These are phyloP conservation scores for Lucilia sericata DNA, from an alignment of 1,140 invertebrate species.

Conservation along the genomic window DNA sequence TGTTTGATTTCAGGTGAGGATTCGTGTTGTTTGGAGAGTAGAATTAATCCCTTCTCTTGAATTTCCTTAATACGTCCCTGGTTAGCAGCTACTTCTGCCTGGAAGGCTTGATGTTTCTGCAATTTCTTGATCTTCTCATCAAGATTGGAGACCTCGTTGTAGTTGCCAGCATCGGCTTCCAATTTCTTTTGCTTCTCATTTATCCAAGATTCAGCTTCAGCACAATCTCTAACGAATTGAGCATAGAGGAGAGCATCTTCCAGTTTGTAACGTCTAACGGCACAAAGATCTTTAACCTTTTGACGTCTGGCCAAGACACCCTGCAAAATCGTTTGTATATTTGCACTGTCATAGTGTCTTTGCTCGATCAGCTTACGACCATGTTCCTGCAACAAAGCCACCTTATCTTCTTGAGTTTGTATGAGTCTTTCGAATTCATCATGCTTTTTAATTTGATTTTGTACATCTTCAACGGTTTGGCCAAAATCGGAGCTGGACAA, in stretches of 20 bases:
- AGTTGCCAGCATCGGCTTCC: conserved; percentile 76
- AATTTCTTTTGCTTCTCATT: conserved; percentile 92
- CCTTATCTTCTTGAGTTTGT: conserved; percentile 86
- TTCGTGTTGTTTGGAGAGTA: conserved; percentile 76
- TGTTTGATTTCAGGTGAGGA: conserved; percentile 81
- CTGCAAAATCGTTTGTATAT: conserved; percentile 80
- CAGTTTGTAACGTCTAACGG: conserved; percentile 74
- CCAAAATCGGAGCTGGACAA: conserved; percentile 73
- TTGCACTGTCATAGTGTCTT: conserved; percentile 93
- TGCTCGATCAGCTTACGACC: conserved; percentile 89
- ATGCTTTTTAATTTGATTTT: conserved; percentile 88
- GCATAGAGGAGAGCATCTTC: conserved; percentile 87
- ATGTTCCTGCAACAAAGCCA: conserved; percentile 85
- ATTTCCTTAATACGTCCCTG: conserved; percentile 88
- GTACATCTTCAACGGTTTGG: conserved; percentile 85
- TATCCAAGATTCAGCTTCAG: conserved; percentile 92
- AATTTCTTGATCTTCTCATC: conserved; percentile 94
- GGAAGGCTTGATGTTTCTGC: conserved; percentile 98
- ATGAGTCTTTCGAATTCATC: conserved; percentile 91
- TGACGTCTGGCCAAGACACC: conserved; percentile 79
- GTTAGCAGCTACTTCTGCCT: conserved; percentile 93
- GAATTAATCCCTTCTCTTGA: conserved; percentile 76
- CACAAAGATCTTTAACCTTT: conserved; percentile 78
- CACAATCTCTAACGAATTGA: conserved; percentile 91
- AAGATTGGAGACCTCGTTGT: conserved; percentile 79